Evolutionary conservation across 2,888 invertebrate genomes (phyloP), one percentile per base, ranked within the genome.

Genomic region (Pseudococcus longispinus): DNA sequence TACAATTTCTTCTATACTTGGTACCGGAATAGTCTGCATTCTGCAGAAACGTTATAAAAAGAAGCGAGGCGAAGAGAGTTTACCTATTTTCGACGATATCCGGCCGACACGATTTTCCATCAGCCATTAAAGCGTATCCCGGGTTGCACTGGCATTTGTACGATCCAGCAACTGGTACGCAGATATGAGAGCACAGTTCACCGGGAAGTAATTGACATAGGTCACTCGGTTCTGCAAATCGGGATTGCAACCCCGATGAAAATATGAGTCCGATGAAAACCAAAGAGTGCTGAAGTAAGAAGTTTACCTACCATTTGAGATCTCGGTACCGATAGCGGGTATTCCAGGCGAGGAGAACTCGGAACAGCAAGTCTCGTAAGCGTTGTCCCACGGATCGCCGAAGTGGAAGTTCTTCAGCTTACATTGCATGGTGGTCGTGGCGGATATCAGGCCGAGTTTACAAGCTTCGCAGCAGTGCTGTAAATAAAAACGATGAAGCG

Each of bases 131-230:
- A 89, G 92, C 92, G 89, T 92, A 95, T 0, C 95, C 95, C 87
- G 93, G 92, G 84, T 93, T 93, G 90, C 96, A 96, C 88, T 93
- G 93, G 89, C 96, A 95, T 88, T 91, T 92, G 90, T 93, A 95
- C 0, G 95, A 95, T 0, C 94, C 94, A 0, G 93, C 94, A 0
- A 94, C 92, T 1, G 96, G 94, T 32, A 95, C 93, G 90, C 96
- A 96, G 89, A 94, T 93, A 89, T 96, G 96, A 0, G 95, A 94
- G 90, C 96, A 96, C 18, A 95, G 91, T 89, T 92, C 90, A n/a
- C 92, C 92, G 90, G 91, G 91, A 88, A 93, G 92, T 60, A 91
- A 88, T 60, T 92, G 92, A 89, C 94, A 94, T 83, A 94, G 91
- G 89, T 93, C 93, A 89, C 92, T 65, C 8, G 87, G 51, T 84